Evolutionary conservation across 2,113 vertebrate species (phyloP).

Genomic region (Empidonax traillii): DNA sequence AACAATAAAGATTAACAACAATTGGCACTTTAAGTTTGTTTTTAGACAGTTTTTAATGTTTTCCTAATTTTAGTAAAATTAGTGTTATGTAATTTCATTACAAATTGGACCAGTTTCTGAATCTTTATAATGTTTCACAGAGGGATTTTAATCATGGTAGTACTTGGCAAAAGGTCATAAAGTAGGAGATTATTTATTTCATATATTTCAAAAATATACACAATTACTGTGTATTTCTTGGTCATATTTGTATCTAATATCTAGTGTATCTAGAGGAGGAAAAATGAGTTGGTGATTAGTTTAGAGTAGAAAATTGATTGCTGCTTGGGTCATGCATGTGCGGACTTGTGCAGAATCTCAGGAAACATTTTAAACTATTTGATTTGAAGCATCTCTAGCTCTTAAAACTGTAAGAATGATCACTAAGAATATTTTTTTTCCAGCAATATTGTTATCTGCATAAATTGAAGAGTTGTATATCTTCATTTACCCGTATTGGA

Average conservation of each 20-base stretch:
- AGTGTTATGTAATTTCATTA: not conserved
- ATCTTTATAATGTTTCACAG: not conserved
- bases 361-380: not conserved
- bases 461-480: not conserved
- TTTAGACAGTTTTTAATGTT: not conserved
- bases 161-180: not conserved
- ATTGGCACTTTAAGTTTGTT: not conserved
- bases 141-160: not conserved
- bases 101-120: not conserved
- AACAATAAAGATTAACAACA: not conserved
- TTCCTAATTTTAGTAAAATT: not conserved
- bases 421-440: not conserved
- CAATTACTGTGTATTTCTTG: not conserved
- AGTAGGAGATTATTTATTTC: not conserved
- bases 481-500: not conserved
- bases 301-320: not conserved
- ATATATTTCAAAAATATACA: not conserved
- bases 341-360: not conserved
- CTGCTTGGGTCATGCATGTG: not conserved
- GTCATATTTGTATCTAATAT: not conserved
- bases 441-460: not conserved
- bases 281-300: not conserved
- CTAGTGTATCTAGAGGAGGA: not conserved
- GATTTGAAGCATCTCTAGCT: not conserved
- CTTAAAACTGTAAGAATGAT: not conserved